A percentile compares a stretch with the other conserved stretches of the same genome.
Conservation (phyloP, 2,113 vertebrate genomes). For the Mormyrus iriodes region DNA sequence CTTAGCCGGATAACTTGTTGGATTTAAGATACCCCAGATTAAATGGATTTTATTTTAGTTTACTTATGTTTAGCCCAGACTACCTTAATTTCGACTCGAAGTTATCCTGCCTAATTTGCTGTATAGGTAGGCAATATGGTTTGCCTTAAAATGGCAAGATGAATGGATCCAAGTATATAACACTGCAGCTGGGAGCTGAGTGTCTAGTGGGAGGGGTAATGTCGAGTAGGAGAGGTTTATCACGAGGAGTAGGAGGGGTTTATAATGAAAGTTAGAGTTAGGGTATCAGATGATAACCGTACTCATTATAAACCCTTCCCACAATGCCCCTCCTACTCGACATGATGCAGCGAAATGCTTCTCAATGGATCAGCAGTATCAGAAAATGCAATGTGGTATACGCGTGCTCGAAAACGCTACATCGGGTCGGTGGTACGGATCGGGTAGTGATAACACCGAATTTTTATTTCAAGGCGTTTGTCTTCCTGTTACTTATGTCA, state of each 20-base stretch:
- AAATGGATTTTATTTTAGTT: not conserved
- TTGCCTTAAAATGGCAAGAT: not conserved
- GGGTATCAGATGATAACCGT: no score
- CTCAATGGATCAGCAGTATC: no score
- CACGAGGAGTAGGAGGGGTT: no score
- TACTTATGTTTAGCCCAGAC: not conserved
- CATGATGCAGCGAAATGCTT: no score
- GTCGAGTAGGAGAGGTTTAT: no score
- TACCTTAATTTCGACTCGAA: not conserved
- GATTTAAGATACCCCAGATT: not conserved
- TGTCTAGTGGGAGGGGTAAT: no score
- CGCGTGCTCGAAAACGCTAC: not conserved
- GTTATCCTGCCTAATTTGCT: not conserved
- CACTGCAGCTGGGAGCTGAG: no score
- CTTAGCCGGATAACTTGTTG: not conserved
- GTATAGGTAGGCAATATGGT: not conserved
- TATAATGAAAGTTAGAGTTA: no score
- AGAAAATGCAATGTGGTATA: not conserved
- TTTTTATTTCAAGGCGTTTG: not conserved
- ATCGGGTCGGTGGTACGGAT: not conserved
- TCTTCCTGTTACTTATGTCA: not conserved
- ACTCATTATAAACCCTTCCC: no score
- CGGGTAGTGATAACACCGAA: not conserved
- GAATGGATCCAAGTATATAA: no score
- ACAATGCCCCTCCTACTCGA: no score